Percentiles rank a stretch among this genome's conserved stretches.
phyloP scores from a whole-genome alignment of 2,888 invertebrate species.

The Monopis laevigella region DNA sequence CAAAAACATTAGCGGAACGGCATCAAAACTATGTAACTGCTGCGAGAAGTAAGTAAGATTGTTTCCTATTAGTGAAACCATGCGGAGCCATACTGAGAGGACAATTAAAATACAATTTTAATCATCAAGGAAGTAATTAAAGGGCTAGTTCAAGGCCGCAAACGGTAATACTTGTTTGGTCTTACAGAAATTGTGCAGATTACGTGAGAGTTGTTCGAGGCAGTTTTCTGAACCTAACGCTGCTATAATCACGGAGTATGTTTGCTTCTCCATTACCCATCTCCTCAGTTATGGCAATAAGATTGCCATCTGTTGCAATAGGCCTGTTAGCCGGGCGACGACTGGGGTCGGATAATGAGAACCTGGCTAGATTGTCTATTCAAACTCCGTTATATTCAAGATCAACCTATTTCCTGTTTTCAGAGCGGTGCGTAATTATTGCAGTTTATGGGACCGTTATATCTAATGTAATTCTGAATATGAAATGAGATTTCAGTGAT shows the following conservation, averaged over 20 bases:
- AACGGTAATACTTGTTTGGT: constrained; percentile 10
- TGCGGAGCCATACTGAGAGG: neutral
- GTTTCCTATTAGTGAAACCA: neutral
- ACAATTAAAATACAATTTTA: constrained; percentile 5
- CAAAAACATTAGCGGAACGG: too few species aligned
- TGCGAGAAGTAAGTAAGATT: too few species aligned
- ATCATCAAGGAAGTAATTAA: constrained; percentile 3
- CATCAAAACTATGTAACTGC: too few species aligned
- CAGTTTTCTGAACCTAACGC: constrained; percentile 23
- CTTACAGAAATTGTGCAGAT: constrained; percentile 7
- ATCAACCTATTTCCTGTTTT: constrained; percentile 28
- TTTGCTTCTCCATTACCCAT: constrained; percentile 43
- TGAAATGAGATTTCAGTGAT: constrained; percentile 7
- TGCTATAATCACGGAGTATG: constrained; percentile 24
- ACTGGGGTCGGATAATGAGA: constrained; percentile 7
- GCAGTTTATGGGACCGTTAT: constrained; percentile 5
- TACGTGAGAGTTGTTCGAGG: constrained; percentile 13
- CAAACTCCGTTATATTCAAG: constrained; percentile 33
- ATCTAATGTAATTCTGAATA: constrained; percentile 7
- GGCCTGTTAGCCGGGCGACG: constrained; percentile 17
- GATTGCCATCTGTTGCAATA: constrained; percentile 36
- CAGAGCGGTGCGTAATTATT: constrained; percentile 5
- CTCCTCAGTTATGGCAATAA: constrained; percentile 37
- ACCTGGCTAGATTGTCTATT: constrained; percentile 23
- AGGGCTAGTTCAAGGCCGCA: constrained; percentile 3